Conservation (phyloP, 1,140 invertebrate species). For the Mercenaria mercenaria region DNA sequence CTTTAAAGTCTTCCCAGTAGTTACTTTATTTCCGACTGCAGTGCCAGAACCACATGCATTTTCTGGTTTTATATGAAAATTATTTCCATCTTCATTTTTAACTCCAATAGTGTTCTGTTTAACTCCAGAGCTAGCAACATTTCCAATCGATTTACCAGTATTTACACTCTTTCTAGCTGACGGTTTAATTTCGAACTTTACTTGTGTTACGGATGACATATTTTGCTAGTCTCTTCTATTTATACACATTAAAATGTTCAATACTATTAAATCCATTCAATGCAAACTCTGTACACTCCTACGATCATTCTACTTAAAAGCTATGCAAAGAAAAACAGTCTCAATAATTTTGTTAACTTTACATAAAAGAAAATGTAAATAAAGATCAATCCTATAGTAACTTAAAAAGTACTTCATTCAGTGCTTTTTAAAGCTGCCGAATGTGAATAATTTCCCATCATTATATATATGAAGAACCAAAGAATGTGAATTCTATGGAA, state of each 20-base stretch:
- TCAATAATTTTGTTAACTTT: not conserved
- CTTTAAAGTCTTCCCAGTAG: not conserved
- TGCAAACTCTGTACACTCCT: not conserved
- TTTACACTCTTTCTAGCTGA: slow-evolving; percentile 3
- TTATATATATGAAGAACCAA: no score
- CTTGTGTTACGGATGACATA: slow-evolving; percentile 52
- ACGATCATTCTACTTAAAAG: not conserved
- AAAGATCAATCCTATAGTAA: not conserved
- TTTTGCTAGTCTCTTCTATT: slow-evolving; percentile 1
- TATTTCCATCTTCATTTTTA: not conserved
- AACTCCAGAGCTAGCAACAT: slow-evolving; percentile 11
- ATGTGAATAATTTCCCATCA: no score
- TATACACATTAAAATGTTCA: not conserved
- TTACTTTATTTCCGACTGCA: not conserved
- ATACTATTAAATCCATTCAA: slow-evolving; percentile 38
- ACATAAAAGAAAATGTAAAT: not conserved
- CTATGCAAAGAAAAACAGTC: not conserved
- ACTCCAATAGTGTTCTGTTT: not conserved
- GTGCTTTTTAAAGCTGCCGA: no score
- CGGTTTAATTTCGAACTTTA: slow-evolving; percentile 53
- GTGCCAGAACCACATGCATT: not conserved
- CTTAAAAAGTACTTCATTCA: not conserved
- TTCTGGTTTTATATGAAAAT: not conserved
- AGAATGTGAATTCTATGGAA: not conserved
- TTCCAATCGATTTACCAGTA: slow-evolving; percentile 7